Conservation (phyloP, 2,113 vertebrate genomes). For the Anarhynchus alexandrinus region DNA sequence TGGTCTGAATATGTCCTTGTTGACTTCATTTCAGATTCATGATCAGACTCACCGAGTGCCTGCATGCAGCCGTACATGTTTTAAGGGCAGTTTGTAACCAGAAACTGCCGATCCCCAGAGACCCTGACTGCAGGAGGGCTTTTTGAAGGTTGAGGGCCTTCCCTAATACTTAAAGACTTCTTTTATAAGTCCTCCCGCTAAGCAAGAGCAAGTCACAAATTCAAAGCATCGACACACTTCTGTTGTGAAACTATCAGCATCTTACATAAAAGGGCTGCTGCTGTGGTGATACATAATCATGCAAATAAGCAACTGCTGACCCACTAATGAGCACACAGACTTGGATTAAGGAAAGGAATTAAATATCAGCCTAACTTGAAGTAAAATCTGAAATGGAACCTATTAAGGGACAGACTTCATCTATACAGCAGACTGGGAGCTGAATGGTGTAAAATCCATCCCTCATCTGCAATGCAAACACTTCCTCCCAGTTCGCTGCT, state of each 20-base stretch:
- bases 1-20: background rate
- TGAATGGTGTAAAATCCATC: background rate
- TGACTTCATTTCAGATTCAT: background rate
- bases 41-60: background rate
- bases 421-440: background rate
- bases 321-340: background rate
- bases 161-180: background rate
- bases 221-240: background rate
- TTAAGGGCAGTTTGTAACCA: background rate
- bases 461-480: background rate
- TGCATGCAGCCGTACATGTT: background rate
- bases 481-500: background rate
- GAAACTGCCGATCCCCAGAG: background rate
- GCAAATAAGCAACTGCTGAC: conserved; percentile 26
- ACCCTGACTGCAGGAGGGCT: background rate
- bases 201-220: background rate
- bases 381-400: background rate
- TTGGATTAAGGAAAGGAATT: background rate
- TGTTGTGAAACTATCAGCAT: background rate
- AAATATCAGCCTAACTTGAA: background rate
- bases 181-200: background rate
- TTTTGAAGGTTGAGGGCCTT: background rate
- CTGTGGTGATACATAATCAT: background rate
- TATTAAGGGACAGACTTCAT: background rate
- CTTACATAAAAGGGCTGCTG: background rate